Conservation (phyloP, 2,113 vertebrate species). For the Cyprinodon brontotheroides region DNA sequence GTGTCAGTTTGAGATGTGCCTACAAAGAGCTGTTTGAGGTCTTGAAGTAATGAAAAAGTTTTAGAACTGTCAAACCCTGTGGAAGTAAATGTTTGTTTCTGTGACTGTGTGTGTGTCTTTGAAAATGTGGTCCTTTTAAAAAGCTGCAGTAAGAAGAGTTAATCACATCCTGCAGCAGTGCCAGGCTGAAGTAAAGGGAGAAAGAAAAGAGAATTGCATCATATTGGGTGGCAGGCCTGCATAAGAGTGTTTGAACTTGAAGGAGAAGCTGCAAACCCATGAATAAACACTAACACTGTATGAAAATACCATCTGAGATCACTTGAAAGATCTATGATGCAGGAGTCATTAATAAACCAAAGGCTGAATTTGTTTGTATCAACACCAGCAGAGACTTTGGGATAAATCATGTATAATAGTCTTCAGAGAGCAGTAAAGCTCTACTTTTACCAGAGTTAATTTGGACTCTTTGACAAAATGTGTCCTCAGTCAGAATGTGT, state of each 20-base stretch:
- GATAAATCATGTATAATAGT: constrained; percentile 58
- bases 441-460: constrained; percentile 51
- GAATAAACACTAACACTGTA: constrained; percentile 52
- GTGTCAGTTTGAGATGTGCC: constrained; percentile 37
- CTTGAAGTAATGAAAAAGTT: constrained; percentile 56
- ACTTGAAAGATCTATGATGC: constrained; percentile 60
- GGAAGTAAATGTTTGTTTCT: constrained; percentile 42
- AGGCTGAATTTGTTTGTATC: constrained; percentile 53
- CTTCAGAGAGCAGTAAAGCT: constrained; percentile 48
- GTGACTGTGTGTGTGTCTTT: constrained; percentile 5
- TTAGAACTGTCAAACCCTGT: constrained; percentile 28
- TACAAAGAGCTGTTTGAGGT: constrained; percentile 58
- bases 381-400: constrained; percentile 37
- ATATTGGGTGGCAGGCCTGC: constrained; percentile 13
- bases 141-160: constrained; percentile 45
- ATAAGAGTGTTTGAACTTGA: constrained; percentile 31
- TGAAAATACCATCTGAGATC: constrained; percentile 60
- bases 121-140: constrained; percentile 46
- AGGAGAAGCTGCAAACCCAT: constrained; percentile 35
- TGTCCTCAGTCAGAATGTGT: constrained; percentile 30
- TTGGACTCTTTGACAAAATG: constrained; percentile 49
- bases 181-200: constrained; percentile 14
- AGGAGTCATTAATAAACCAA: constrained; percentile 66
- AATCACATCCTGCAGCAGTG: constrained; percentile 56
- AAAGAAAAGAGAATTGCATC: constrained; percentile 31